Conservation (phyloP, 2,888 invertebrate species). For the Papilio elwesi region DNA sequence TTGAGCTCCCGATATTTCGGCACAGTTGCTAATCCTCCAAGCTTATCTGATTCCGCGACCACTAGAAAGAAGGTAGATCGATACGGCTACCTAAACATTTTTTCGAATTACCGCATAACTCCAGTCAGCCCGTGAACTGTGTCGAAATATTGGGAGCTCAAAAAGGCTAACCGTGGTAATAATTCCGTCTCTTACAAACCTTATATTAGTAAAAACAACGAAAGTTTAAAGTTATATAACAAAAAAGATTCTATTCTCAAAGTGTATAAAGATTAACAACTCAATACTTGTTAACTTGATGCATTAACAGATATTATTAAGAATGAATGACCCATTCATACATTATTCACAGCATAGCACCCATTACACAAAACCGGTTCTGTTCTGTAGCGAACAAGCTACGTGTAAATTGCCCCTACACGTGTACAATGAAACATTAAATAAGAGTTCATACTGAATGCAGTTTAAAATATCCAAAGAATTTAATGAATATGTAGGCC, state of each 20-base stretch:
- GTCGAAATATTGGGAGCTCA: too few relatives aligned
- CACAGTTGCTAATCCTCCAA: too few relatives aligned
- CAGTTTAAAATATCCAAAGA: too few relatives aligned
- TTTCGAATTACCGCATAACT: too few relatives aligned
- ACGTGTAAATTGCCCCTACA: slow-evolving; percentile 7
- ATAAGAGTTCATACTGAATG: neutral
- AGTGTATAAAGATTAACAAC: neutral
- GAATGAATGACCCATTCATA: slow-evolving; percentile 31
- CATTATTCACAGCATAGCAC: slow-evolving; percentile 18
- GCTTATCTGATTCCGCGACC: too few relatives aligned
- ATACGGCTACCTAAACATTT: too few relatives aligned
- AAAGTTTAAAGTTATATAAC: neutral
- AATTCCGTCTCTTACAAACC: too few relatives aligned
- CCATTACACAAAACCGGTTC: slow-evolving; percentile 25
- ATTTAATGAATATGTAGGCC: too few relatives aligned
- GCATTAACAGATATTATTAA: slow-evolving; percentile 8
- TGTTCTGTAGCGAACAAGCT: slow-evolving; percentile 3
- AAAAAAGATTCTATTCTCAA: slow-evolving; percentile 13
- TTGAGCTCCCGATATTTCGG: too few relatives aligned
- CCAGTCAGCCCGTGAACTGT: too few relatives aligned
- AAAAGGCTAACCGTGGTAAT: too few relatives aligned
- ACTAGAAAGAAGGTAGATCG: too few relatives aligned
- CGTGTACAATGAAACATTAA: slow-evolving; percentile 15
- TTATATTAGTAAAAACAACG: neutral
- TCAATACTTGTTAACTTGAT: slow-evolving; percentile 16